Base-by-base conservation (phyloP, 2,888 invertebrate species). In the Scaptomyza caliginosa region DNA sequence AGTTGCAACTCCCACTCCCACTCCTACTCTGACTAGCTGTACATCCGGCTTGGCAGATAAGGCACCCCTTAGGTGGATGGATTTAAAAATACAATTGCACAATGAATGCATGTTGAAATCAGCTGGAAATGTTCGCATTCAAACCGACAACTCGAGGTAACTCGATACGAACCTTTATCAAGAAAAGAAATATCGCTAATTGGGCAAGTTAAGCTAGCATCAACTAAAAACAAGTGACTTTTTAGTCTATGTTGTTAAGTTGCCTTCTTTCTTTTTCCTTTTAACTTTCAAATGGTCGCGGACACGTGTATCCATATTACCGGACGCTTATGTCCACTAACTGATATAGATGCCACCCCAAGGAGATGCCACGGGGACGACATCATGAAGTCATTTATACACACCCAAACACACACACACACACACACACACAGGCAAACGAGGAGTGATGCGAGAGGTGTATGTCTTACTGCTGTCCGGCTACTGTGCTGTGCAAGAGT, bases 331-430 rank as follows among this genome's bases (percentile, higher is more conserved):
- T 85, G 86, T 71, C 69, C 60, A 67, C 65, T 75, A 77, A 86
- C 88, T 75, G 75, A 84, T 86, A 88, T 78, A 63, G 76, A 86
- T 83, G 80, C 77, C 84, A 86, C 86, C 83, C 86, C 69, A 83
- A 82, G 86, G 86, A 87, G 56, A 63, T 60, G 26, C 62, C 55
- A 42, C 49, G 51, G 64, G 57, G 42, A 68, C 69, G 39, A 70
- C 66, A 76, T 74, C 67, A 77, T 81, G 73, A 81, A 75, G 75
- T 74, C 54, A 64, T 67, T 81, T 66, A 64, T 57, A 49, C 66
- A 43, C 11, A 43, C 32, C 59, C 50, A 52, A 64, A 63, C 54
- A 52, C 63, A 60, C n/a, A n/a, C n/a, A 64, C 59, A 49, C 66
- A 43, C 11, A 43, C 32, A 62, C 50, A 52, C 66, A 63, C 54